Evolutionary conservation across 2,888 invertebrate species (phyloP), one percentile per base, ranked within the genome.

Genomic region (Tuberolachnus salignus): DNA sequence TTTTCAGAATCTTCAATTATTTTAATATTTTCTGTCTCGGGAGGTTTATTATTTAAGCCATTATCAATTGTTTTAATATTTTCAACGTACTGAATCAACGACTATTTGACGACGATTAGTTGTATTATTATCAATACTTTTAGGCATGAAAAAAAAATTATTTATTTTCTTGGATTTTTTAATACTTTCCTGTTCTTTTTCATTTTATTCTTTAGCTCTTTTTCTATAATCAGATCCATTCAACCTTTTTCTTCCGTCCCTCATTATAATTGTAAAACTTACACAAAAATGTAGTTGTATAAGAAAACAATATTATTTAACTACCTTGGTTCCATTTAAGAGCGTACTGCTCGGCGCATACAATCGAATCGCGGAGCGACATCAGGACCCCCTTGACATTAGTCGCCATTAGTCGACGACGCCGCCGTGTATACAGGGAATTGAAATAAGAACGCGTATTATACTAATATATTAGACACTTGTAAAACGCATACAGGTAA

Each of bases 1-100:
- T 57, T 57, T 57, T 57, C 57, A 57, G 57, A 57, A 57, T 57
- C 57, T 21, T 57, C 57, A n/a, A n/a, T n/a, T n/a, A n/a, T n/a
- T n/a, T n/a, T n/a, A 57, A 23, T 23, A 6, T 57, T 23, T 57
- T 23, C 23, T 21, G n/a, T n/a, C n/a, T n/a, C n/a, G n/a, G n/a
- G 1, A 57, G 57, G 57, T 55, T 55, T 55, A 55, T 55, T 55
- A 55, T 55, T 55, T 55, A 55, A 55, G 55, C 55, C 3, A 55
- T 55, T 3, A 23, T 23, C 23, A 57, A 57, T 57, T 57, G 14
- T 57, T 53, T 57, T 57, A 57, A 57, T 57, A 57, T 57, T 57
- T 57, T 57, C 57, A 57, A 57, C 57, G 23, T 23, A 57, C 57
- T 23, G 57, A 57, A 21, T 57, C 23, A 23, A 23, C 57, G 23